phyloP scores from a whole-genome alignment of 2,797 vertebrate species.

The Aplochiton taeniatus region DNA sequence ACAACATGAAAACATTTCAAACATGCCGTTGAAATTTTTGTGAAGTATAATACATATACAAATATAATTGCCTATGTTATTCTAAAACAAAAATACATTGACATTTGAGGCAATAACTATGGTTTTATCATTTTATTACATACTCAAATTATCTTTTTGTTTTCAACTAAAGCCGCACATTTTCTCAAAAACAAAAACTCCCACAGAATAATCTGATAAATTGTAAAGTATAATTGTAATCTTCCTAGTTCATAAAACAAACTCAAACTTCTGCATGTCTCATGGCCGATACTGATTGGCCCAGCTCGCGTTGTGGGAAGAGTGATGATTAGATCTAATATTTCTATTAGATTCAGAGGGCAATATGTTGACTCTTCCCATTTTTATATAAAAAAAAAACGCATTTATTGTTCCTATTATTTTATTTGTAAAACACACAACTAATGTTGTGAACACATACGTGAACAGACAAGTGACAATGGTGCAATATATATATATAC shows the following conservation, averaged over 20 bases:
- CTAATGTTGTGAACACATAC: slow-evolving; percentile 67
- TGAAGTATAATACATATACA: slow-evolving; percentile 45
- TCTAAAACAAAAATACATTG: slow-evolving; percentile 56
- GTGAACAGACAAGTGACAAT: slow-evolving; percentile 80
- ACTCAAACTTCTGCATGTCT: slow-evolving; percentile 15
- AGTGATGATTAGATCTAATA: slow-evolving; percentile 23
- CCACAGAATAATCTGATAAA: slow-evolving; percentile 31
- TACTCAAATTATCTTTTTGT: background rate
- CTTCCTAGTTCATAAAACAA: slow-evolving; percentile 14
- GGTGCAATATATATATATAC: slow-evolving; percentile 70
- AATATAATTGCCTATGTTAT: slow-evolving; percentile 49
- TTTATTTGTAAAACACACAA: slow-evolving; percentile 48
- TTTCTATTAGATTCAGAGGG: slow-evolving; percentile 55
- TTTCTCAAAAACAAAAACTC: slow-evolving; percentile 9
- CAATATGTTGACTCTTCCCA: slow-evolving; percentile 38
- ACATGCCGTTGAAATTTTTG: slow-evolving; percentile 60
- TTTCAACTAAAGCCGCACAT: too few relatives aligned
- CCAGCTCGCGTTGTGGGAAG: slow-evolving; percentile 31
- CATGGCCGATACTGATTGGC: slow-evolving; percentile 11
- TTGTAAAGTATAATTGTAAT: slow-evolving; percentile 14
- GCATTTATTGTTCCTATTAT: slow-evolving; percentile 43
- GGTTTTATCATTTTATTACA: slow-evolving; percentile 53
- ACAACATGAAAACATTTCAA: slow-evolving; percentile 19
- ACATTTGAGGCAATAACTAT: slow-evolving; percentile 80
- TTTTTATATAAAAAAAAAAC: slow-evolving; percentile 48